Evolutionary conservation across 2,113 vertebrate genomes (phyloP), one percentile per base, ranked within the genome.

Genomic region (Stigmatopora argus): DNA sequence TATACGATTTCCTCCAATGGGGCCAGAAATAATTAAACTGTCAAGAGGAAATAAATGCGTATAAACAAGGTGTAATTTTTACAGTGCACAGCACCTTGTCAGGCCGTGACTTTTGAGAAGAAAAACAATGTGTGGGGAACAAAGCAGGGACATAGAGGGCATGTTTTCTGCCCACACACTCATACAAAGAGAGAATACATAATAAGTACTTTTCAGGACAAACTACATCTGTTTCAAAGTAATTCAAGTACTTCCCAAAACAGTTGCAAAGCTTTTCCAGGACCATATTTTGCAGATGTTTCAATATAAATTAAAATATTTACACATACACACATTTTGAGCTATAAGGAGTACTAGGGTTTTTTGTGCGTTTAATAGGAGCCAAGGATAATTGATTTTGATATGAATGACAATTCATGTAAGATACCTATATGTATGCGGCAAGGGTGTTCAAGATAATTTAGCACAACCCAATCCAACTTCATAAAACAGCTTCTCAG

Each of bases 1-100:
- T 82, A 81, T 86, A 79, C 84, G 75, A 74, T 83, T 87, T 79
- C 77, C 84, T 85, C 81, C 82, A 87, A 87, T 82, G 88, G 86
- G 85, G 80, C 81, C 79, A 85, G 78, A 88, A 88, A 90, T 89
- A 87, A 90, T 88, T 89, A 88, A 89, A 89, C 84, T 85, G 86
- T 86, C 85, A 85, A 78, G 77, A 76, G 84, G 81, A 86, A 89
- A 88, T 88, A 89, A 82, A 89, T 88, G 88, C 71, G 77, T 85
- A 87, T 86, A 89, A 90, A 88, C 86, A 89, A 84, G 86, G 80
- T 81, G 87, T 87, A 79, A 87, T 86, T 87, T 87, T 81, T 86
- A 86, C 81, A 88, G 85, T 66, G 69, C 80, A 41, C 85, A 87
- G 85, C 88, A 88, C 83, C 86, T 86, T 89, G 85, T 88, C 88